Percentiles rank a stretch among this genome's conserved stretches.
Conservation (phyloP, 2,113 vertebrate species). For the Lipophrys pholis region DNA sequence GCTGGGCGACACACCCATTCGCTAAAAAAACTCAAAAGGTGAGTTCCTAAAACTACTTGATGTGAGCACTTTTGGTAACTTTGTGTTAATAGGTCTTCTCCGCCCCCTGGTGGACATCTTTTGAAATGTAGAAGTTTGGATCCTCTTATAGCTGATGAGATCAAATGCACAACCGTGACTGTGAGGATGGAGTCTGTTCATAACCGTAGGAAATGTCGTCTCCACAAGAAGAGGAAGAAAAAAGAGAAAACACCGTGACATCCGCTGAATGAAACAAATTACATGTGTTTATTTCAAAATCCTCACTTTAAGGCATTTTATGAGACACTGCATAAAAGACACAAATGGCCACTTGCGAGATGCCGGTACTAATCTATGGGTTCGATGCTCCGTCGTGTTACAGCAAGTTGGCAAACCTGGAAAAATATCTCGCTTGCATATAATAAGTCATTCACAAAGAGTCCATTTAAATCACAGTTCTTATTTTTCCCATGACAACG, state of each 20-base stretch:
- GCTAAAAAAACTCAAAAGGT: too few relatives aligned
- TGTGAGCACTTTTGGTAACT: too few relatives aligned
- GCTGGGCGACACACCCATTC: too few relatives aligned
- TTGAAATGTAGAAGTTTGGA: too few relatives aligned
- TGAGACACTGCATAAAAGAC: conserved; percentile 84
- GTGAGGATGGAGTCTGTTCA: too few relatives aligned
- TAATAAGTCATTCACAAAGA: conserved; percentile 56
- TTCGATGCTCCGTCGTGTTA: conserved; percentile 54
- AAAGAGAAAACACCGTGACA: conserved; percentile 5
- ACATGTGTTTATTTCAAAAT: conserved; percentile 79
- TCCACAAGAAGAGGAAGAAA: background rate
- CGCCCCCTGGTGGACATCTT: too few relatives aligned
- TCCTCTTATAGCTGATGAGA: too few relatives aligned
- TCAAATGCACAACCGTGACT: too few relatives aligned
- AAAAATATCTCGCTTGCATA: conserved; percentile 81
- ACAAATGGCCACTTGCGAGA: conserved; percentile 71
- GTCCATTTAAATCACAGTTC: conserved; percentile 57
- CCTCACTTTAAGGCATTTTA: conserved; percentile 85
- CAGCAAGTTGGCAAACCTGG: conserved; percentile 70
- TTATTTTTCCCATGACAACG: conserved; percentile 38
- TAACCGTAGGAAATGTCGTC: too few relatives aligned
- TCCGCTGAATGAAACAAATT: conserved; percentile 70
- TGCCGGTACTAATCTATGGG: conserved; percentile 51
- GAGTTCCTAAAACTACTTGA: too few relatives aligned
- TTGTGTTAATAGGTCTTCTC: too few relatives aligned